These are phyloP conservation scores for Drosophila merina DNA, from an alignment of 2,888 invertebrate species.

Conservation along the genomic window DNA sequence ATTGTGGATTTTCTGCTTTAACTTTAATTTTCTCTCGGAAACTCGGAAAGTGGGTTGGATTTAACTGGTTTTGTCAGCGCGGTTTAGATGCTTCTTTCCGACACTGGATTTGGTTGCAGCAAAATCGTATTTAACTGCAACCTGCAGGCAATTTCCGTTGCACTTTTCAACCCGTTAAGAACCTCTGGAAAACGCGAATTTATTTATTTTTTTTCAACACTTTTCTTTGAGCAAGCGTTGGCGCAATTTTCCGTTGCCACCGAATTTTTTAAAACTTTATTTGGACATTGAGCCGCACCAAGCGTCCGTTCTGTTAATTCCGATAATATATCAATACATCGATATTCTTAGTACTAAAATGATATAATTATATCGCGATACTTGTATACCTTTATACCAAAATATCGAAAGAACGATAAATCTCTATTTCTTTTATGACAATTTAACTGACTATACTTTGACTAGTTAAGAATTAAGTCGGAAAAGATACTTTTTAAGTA, in stretches of 20 bases:
- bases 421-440: no score
- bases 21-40: constrained; percentile 30
- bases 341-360: no score
- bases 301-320: constrained; percentile 32
- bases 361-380: no score
- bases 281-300: constrained; percentile 55
- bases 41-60: constrained; percentile 2
- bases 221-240: constrained; percentile 41
- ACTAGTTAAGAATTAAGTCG: no score
- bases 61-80: constrained; percentile 23
- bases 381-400: no score
- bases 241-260: constrained; percentile 59
- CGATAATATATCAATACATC: neutral
- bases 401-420: no score
- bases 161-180: constrained; percentile 8
- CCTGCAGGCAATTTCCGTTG: constrained; percentile 24
- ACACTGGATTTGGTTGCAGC: constrained; percentile 31
- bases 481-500: no score
- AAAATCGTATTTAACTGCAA: constrained; percentile 32
- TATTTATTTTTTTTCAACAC: constrained; percentile 23
- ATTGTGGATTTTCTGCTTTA: constrained; percentile 65
- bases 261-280: constrained; percentile 59
- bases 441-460: no score
- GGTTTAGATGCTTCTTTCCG: constrained; percentile 54
- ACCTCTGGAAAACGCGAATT: neutral